Percentiles rank a stretch among this genome's conserved stretches.
Evolutionary conservation across 2,888 invertebrate species (phyloP).

Genomic region (Idaea aversata): DNA sequence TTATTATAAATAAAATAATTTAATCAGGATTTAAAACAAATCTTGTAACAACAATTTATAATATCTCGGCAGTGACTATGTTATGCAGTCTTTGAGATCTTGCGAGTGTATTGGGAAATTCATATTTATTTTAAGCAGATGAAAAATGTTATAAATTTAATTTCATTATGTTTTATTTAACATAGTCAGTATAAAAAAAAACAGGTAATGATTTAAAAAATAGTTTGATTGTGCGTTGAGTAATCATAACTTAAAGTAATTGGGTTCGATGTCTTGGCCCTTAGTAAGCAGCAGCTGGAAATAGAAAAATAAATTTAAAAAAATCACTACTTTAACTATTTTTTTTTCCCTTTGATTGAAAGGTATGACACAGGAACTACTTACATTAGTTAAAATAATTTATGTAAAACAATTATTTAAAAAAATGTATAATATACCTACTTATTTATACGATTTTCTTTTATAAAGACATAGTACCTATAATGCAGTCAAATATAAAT

Average conservation of each 20-base stretch:
- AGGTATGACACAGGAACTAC: too few species aligned
- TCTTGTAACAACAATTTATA: conserved; percentile 57
- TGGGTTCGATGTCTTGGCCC: conserved; percentile 56
- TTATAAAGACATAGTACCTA: too few species aligned
- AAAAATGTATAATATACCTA: too few species aligned
- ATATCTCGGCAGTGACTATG: conserved; percentile 74
- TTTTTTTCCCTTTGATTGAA: too few species aligned
- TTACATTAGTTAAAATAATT: not conserved
- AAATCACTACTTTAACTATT: too few species aligned
- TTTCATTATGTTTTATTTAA: conserved; percentile 40
- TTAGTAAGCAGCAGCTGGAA: conserved; percentile 78
- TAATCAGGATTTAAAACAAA: conserved; percentile 64
- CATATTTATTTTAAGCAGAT: conserved; percentile 4
- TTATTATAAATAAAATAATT: conserved; percentile 72
- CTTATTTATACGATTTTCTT: too few species aligned
- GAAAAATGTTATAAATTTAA: conserved; percentile 22
- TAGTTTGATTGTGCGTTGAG: conserved; percentile 49
- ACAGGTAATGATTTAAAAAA: conserved; percentile 54
- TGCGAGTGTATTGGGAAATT: conserved; percentile 18
- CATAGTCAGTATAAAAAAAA: conserved; percentile 65
- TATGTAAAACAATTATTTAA: not conserved
- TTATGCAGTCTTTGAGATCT: conserved; percentile 47
- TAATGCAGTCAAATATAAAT: too few species aligned
- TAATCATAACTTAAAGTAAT: conserved; percentile 46
- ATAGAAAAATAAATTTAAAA: conserved; percentile 30